Evolutionary conservation across 2,888 invertebrate species (phyloP).

Genomic region (Melieria omissa): DNA sequence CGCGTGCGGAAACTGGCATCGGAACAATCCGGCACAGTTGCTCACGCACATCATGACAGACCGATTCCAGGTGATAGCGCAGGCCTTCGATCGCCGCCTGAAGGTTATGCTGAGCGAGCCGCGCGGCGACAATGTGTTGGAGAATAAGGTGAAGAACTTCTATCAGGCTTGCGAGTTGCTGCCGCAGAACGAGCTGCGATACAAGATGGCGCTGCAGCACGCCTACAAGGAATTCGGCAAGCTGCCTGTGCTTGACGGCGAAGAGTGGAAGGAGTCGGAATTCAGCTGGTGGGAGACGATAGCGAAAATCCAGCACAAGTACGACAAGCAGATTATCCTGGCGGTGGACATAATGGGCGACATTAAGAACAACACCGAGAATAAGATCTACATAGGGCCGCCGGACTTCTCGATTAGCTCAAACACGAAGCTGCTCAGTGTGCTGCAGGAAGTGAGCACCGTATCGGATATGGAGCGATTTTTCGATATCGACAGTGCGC

Average conservation of each 20-base stretch:
- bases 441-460: constrained; percentile 27
- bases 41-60: constrained; percentile 48
- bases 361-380: constrained; percentile 48
- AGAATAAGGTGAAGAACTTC: constrained; percentile 54
- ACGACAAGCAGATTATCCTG: constrained; percentile 53
- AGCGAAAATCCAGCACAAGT: constrained; percentile 54
- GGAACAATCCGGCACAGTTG: constrained; percentile 56
- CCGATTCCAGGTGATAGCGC: constrained; percentile 49
- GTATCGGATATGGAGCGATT: constrained; percentile 44
- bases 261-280: constrained; percentile 40
- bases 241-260: constrained; percentile 49
- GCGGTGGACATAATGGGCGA: constrained; percentile 54
- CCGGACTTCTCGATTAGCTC: constrained; percentile 34
- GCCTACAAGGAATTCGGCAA: constrained; percentile 50
- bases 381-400: constrained; percentile 53
- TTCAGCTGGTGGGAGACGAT: constrained; percentile 58
- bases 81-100: constrained; percentile 52
- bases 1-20: constrained; percentile 84
- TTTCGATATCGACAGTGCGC: constrained; percentile 45
- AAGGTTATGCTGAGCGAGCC: constrained; percentile 42
- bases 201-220: constrained; percentile 47
- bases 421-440: constrained; percentile 35
- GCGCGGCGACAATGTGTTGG: constrained; percentile 38
- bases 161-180: constrained; percentile 53
- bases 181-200: constrained; percentile 45